Conservation (phyloP, 2,113 vertebrate genomes). For the Pomatostomus ruficeps region DNA sequence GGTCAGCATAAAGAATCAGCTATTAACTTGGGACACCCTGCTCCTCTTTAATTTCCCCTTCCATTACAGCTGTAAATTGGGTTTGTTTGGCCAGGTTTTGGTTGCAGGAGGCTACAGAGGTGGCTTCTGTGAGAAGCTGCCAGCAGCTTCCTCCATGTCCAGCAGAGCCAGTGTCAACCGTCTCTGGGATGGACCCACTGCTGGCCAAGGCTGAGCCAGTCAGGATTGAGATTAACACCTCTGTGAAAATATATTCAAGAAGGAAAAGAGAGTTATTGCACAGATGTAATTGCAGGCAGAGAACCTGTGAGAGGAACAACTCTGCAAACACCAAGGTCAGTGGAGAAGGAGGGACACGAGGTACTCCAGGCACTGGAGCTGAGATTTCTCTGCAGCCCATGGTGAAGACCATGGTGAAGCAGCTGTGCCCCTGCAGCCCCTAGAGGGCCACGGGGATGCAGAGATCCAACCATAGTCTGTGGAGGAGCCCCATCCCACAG, state of each 20-base stretch:
- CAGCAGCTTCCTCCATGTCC: neutral
- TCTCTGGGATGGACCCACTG: neutral
- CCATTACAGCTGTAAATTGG: neutral
- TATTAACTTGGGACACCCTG: neutral
- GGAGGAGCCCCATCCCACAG: neutral
- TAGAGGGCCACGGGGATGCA: neutral
- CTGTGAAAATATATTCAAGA: too few species aligned
- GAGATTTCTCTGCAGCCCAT: neutral
- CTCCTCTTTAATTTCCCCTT: neutral
- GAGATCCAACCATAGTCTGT: neutral
- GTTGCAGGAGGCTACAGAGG: neutral
- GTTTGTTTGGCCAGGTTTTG: neutral
- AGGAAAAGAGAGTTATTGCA: neutral
- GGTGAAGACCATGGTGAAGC: neutral
- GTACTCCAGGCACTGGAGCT: neutral
- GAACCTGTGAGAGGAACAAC: neutral
- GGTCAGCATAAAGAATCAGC: neutral
- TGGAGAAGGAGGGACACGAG: neutral
- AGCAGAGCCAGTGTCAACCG: rapidly evolving
- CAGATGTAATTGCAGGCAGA: neutral
- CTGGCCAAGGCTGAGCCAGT: neutral
- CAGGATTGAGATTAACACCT: neutral
- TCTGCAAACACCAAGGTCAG: neutral
- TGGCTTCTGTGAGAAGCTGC: neutral
- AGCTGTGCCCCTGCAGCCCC: neutral